phyloP scores from a whole-genome alignment of 2,888 invertebrate genomes.

The Choristoneura rosaceana region DNA sequence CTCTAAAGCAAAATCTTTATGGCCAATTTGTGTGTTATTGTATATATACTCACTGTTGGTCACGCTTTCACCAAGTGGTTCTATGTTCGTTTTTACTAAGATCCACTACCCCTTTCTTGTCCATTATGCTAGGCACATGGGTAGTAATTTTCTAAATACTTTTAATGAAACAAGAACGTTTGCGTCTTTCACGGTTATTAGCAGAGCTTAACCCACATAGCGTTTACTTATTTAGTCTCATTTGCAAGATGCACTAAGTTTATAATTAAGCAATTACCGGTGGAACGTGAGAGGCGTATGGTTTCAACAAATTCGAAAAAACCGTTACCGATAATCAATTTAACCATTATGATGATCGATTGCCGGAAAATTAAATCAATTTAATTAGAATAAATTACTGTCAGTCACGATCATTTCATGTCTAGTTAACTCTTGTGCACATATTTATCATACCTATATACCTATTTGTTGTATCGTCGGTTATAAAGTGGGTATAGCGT shows the following conservation, averaged over 20 bases:
- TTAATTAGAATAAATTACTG: conserved; percentile 35
- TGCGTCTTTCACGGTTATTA: conserved; percentile 40
- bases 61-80: conserved; percentile 31
- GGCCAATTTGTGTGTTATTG: background rate
- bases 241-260: conserved; percentile 38
- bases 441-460: background rate
- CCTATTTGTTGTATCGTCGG: background rate
- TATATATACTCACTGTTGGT: background rate
- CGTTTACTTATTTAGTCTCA: conserved; percentile 41
- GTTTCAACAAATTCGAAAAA: conserved; percentile 37
- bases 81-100: conserved; percentile 32
- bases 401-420: conserved; percentile 24
- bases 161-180: conserved; percentile 32
- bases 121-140: conserved; percentile 13
- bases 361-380: conserved; percentile 42
- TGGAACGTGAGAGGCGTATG: conserved; percentile 36
- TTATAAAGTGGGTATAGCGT: conserved; percentile 2
- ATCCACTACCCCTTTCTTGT: conserved; percentile 38
- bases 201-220: conserved; percentile 39
- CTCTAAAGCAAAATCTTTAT: background rate
- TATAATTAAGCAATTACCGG: conserved; percentile 40
- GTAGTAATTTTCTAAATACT: conserved; percentile 39
- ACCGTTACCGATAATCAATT: conserved; percentile 38
- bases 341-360: conserved; percentile 39
- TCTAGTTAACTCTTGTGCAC: conserved; percentile 19